A percentile compares a stretch with the other conserved stretches of the same genome.
phyloP scores from a whole-genome alignment of 2,797 vertebrate species.

The Melanotaenia trifasciata region DNA sequence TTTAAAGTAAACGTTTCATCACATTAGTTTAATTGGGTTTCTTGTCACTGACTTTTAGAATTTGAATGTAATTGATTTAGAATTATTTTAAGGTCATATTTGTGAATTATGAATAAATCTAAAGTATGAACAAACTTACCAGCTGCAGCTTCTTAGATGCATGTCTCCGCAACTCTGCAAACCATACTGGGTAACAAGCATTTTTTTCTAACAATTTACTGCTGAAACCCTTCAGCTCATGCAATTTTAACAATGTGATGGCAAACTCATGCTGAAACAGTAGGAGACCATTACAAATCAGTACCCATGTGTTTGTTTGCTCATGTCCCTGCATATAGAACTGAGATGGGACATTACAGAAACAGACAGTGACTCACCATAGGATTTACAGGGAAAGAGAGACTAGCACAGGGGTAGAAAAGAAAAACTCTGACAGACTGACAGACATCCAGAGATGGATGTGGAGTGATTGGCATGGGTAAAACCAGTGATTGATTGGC shows the following conservation, averaged over 20 bases:
- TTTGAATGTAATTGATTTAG: not conserved
- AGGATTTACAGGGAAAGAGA: constrained; percentile 34
- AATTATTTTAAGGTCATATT: not conserved
- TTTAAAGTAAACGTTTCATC: too few species aligned
- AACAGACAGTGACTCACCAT: constrained; percentile 35
- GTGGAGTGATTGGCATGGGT: constrained; percentile 63
- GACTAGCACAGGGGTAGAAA: constrained; percentile 9
- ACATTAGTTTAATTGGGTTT: too few species aligned
- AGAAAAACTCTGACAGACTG: constrained; percentile 38
- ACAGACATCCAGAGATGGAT: constrained; percentile 56
- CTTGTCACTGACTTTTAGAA: too few species aligned
- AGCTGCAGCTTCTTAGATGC: not conserved
- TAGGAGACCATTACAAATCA: constrained; percentile 13
- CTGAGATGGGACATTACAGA: constrained; percentile 24
- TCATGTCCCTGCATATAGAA: constrained; percentile 24
- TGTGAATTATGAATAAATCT: not conserved
- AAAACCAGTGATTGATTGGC: constrained; percentile 67
- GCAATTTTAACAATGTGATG: constrained; percentile 35
- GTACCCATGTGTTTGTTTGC: constrained; percentile 10
- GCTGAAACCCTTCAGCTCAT: constrained; percentile 7
- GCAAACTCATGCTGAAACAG: constrained; percentile 9
- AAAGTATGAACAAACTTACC: not conserved
- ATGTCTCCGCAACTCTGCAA: not conserved
- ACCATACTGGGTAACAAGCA: not conserved
- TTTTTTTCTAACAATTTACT: not conserved